Percentiles rank a stretch among this genome's conserved stretches.
Conservation (phyloP, 1,140 invertebrate species). For the Ceratina japonica region DNA sequence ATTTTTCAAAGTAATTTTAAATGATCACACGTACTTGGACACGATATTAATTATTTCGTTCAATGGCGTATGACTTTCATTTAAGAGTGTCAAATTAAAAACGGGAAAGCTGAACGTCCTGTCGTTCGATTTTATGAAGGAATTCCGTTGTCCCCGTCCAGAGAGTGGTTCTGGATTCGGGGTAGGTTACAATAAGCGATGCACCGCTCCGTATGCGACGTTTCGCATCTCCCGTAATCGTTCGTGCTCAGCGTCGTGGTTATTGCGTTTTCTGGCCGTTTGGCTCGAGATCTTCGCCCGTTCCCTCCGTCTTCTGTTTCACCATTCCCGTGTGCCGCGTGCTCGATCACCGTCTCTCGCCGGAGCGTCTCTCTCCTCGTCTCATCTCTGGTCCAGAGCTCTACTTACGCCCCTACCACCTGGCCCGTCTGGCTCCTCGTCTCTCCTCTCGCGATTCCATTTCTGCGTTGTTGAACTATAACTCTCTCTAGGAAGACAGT, state of each 20-base stretch:
- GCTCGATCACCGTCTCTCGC: constrained; percentile 13
- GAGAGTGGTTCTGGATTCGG: background rate
- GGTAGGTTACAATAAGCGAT: background rate
- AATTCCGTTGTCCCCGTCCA: background rate
- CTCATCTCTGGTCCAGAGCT: constrained; percentile 1
- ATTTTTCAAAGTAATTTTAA: too few relatives aligned
- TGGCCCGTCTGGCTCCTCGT: background rate
- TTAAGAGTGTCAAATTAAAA: too few relatives aligned
- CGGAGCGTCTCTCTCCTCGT: constrained; percentile 1
- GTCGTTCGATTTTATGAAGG: background rate
- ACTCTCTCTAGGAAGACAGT: constrained; percentile 72
- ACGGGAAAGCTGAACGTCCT: background rate
- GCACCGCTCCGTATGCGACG: constrained; percentile 62
- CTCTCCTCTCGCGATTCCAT: constrained; percentile 68
- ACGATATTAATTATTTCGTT: too few relatives aligned
- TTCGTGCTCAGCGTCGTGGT: constrained; percentile 58
- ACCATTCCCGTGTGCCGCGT: constrained; percentile 11
- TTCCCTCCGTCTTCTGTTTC: constrained; percentile 10
- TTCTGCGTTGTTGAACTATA: constrained; percentile 78
- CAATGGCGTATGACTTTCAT: too few relatives aligned
- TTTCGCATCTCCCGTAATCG: constrained; percentile 65
- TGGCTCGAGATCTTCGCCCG: constrained; percentile 43
- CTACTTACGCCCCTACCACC: constrained; percentile 23
- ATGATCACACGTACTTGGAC: too few relatives aligned
- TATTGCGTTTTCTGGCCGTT: constrained; percentile 66